phyloP scores from a whole-genome alignment of 2,113 vertebrate genomes.

The Lipotes vexillifer region DNA sequence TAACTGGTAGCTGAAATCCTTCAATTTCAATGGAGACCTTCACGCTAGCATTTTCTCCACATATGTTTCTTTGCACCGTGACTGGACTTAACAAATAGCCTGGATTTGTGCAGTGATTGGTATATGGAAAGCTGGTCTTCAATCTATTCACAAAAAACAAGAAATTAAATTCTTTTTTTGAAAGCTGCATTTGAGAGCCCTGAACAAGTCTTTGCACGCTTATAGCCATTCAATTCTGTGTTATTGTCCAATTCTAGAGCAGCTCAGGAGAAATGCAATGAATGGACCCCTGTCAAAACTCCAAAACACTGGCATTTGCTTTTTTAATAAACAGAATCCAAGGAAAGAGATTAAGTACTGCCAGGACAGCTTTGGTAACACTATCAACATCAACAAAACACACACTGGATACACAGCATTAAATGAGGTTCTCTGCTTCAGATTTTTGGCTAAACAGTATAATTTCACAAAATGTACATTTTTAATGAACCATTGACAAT shows the following conservation, averaged over 20 bases:
- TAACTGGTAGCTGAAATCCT: slow-evolving; percentile 95
- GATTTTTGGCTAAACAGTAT: not conserved
- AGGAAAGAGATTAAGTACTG: slow-evolving; percentile 36
- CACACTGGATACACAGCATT: not conserved
- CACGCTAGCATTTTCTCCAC: slow-evolving; percentile 90
- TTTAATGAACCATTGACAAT: slow-evolving; percentile 24
- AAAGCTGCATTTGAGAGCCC: slow-evolving; percentile 31
- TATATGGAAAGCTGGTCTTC: slow-evolving; percentile 86
- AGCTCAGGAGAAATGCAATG: slow-evolving; percentile 34
- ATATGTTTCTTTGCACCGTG: slow-evolving; percentile 87
- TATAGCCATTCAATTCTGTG: slow-evolving; percentile 30
- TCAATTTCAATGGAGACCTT: slow-evolving; percentile 98
- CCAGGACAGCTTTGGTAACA: slow-evolving; percentile 15
- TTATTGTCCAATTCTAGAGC: slow-evolving; percentile 17
- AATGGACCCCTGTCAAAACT: slow-evolving; percentile 36
- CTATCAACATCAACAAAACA: slow-evolving; percentile 2
- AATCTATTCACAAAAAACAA: slow-evolving; percentile 82
- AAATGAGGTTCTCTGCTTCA: slow-evolving; percentile 32
- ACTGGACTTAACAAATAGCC: slow-evolving; percentile 94
- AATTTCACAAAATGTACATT: not conserved
- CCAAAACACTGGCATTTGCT: slow-evolving; percentile 41
- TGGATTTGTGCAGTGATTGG: slow-evolving; percentile 85
- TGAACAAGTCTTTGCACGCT: slow-evolving; percentile 35
- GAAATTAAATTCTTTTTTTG: slow-evolving; percentile 39
- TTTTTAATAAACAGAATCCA: slow-evolving; percentile 50